Percentiles rank a stretch among this genome's conserved stretches.
Evolutionary conservation across 1,140 invertebrate species (phyloP).

Genomic region (Cherax destructor): DNA sequence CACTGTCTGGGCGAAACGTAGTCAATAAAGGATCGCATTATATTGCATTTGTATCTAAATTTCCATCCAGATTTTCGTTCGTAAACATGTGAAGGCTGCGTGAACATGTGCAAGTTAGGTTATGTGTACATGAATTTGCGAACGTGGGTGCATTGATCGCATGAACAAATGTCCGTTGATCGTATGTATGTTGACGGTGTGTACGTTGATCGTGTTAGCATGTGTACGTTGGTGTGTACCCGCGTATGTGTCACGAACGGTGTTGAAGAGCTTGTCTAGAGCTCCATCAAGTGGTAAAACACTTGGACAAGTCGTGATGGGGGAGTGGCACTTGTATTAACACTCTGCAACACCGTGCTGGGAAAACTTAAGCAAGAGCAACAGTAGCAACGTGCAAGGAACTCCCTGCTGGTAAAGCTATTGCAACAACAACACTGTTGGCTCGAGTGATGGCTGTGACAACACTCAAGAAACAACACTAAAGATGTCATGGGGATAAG

Average conservation of each 20-base stretch:
- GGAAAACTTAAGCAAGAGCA: too few relatives aligned
- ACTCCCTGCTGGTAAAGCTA: not conserved
- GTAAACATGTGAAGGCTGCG: slow-evolving; percentile 20
- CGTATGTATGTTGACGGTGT: too few relatives aligned
- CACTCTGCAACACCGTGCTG: too few relatives aligned
- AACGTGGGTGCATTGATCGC: too few relatives aligned
- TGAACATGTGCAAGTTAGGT: not conserved
- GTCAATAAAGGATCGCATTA: too few relatives aligned
- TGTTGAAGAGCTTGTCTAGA: not conserved
- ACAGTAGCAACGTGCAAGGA: too few relatives aligned
- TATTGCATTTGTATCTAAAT: too few relatives aligned
- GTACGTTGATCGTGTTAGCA: too few relatives aligned
- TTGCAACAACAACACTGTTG: not conserved
- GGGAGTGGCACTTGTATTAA: not conserved
- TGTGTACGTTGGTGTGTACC: not conserved
- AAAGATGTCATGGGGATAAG: not conserved
- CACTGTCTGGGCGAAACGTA: too few relatives aligned
- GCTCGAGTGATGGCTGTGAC: slow-evolving; percentile 15
- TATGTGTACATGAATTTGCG: too few relatives aligned
- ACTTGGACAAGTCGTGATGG: not conserved
- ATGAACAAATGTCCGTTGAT: too few relatives aligned
- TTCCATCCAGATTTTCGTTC: slow-evolving; percentile 14
- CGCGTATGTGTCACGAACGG: not conserved
- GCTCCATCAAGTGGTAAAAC: not conserved
- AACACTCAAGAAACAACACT: slow-evolving; percentile 17